phyloP scores from a whole-genome alignment of 2,797 vertebrate genomes.

The Vespertilio murinus region DNA sequence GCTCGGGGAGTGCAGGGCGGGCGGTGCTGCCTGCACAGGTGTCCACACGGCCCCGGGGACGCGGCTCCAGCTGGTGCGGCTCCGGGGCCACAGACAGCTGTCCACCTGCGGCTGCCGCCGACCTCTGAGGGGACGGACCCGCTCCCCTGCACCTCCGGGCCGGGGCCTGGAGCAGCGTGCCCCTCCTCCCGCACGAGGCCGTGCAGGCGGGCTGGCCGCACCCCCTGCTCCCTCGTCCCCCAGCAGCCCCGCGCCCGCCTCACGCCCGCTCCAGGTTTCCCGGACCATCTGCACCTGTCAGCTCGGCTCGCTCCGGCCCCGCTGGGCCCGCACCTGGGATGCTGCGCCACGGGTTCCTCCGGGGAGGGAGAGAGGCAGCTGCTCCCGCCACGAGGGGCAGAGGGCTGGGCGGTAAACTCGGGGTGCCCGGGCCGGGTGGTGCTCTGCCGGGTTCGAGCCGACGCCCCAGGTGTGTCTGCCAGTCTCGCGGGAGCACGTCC shows the following conservation, averaged over 20 bases:
- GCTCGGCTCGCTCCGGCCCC: conserved; percentile 48
- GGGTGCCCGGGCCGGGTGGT: background rate
- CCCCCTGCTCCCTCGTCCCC: background rate
- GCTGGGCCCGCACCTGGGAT: conserved; percentile 57
- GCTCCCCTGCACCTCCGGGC: too few species aligned
- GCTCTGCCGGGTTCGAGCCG: background rate
- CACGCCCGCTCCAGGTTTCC: background rate
- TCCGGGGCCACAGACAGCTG: too few species aligned
- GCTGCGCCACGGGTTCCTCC: conserved; percentile 16
- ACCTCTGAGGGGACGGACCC: too few species aligned
- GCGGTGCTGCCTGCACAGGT: conserved; percentile 78
- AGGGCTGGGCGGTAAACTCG: background rate
- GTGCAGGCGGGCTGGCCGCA: conserved; percentile 49
- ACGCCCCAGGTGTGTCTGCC: background rate
- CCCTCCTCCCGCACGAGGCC: background rate
- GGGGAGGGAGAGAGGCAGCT: conserved; percentile 42
- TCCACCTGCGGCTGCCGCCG: too few species aligned
- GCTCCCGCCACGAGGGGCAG: background rate
- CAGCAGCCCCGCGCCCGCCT: too few species aligned
- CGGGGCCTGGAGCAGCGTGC: conserved; percentile 48
- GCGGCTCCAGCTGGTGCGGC: too few species aligned
- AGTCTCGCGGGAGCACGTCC: background rate
- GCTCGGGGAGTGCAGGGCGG: conserved; percentile 75
- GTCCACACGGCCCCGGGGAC: conserved; percentile 49
- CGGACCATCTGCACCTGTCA: conserved; percentile 71